phyloP scores from a whole-genome alignment of 2,888 invertebrate genomes.

The Onthophagus sagittarius region DNA sequence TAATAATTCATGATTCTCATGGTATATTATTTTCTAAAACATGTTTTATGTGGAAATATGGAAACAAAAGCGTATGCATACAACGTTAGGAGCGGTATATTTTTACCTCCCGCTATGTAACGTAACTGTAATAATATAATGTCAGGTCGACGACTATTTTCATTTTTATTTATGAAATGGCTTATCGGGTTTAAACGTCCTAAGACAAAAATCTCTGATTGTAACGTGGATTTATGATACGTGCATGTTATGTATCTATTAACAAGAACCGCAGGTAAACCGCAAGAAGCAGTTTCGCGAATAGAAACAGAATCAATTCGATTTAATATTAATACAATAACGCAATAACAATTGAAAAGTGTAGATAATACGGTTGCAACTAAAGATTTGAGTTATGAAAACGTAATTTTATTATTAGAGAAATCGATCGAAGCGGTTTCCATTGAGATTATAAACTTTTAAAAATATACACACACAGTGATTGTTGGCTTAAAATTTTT shows the following conservation, averaged over 20 bases:
- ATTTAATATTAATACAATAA: not conserved
- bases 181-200: not conserved
- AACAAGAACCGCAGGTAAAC: not conserved
- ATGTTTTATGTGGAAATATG: too few species aligned
- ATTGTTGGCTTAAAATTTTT: too few species aligned
- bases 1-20: too few species aligned
- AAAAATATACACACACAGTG: too few species aligned
- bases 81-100: not conserved
- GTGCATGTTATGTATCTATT: not conserved
- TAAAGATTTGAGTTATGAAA: too few species aligned
- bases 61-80: too few species aligned
- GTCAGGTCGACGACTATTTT: not conserved
- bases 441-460: too few species aligned
- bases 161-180: not conserved
- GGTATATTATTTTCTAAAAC: too few species aligned
- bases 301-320: not conserved
- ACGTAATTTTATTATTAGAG: too few species aligned
- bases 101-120: not conserved
- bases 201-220: not conserved
- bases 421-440: too few species aligned
- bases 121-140: not conserved
- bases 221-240: not conserved
- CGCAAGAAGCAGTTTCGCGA: not conserved
- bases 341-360: not conserved
- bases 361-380: too few species aligned